Evolutionary conservation across 2,888 invertebrate genomes (phyloP).

Genomic region (Sphaerophoria taeniata): DNA sequence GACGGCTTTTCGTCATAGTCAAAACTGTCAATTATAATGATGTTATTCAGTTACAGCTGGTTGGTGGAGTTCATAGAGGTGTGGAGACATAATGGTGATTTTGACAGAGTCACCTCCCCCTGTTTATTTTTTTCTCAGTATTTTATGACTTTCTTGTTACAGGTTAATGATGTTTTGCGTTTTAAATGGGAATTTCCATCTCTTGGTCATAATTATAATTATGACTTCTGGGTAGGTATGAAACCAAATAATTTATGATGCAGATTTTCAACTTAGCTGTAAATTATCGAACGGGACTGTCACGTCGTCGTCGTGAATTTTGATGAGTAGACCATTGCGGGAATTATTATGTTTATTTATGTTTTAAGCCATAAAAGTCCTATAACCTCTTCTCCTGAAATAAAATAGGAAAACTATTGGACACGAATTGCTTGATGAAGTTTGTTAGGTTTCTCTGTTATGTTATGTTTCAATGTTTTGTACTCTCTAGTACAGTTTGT

Average conservation of each 20-base stretch:
- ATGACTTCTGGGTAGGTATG: conserved; percentile 8
- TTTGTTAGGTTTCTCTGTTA: too few relatives aligned
- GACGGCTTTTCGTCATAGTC: conserved; percentile 38
- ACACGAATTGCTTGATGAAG: too few relatives aligned
- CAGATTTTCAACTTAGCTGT: conserved; percentile 12
- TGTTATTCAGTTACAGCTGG: conserved; percentile 67
- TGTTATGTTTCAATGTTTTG: too few relatives aligned
- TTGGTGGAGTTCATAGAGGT: conserved; percentile 58
- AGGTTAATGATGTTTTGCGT: conserved; percentile 7
- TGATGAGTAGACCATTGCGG: conserved; percentile 8
- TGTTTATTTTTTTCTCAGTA: conserved; percentile 7
- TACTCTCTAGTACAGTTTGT: too few relatives aligned
- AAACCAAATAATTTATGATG: conserved; percentile 25
- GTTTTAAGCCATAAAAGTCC: too few relatives aligned
- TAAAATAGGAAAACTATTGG: too few relatives aligned
- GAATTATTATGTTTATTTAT: too few relatives aligned
- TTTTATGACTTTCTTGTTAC: background rate
- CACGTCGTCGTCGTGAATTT: background rate
- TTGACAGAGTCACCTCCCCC: conserved; percentile 49
- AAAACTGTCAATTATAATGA: conserved; percentile 71
- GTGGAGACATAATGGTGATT: conserved; percentile 64
- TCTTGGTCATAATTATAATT: background rate
- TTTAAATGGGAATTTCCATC: conserved; percentile 14
- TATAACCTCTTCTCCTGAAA: too few relatives aligned
- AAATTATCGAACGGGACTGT: background rate